phyloP scores from a whole-genome alignment of 2,113 vertebrate species.

The Theristicus caerulescens region DNA sequence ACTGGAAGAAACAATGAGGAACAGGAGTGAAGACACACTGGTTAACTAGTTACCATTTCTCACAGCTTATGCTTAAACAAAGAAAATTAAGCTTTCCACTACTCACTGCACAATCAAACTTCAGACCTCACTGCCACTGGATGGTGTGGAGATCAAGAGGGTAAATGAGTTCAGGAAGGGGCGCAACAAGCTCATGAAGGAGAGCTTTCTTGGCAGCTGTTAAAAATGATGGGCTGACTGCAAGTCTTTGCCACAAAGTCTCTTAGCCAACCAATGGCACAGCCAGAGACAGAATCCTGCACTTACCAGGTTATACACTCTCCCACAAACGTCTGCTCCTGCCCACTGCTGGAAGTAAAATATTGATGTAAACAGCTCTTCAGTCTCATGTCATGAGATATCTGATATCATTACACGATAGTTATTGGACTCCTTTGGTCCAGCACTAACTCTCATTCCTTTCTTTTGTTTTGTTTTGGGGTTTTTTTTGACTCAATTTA shows the following conservation, averaged over 20 bases:
- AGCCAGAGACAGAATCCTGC: background rate
- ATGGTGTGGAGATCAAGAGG: background rate
- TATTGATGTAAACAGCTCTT: background rate
- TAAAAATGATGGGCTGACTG: background rate
- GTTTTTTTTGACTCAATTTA: background rate
- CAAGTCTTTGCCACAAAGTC: background rate
- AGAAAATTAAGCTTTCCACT: background rate
- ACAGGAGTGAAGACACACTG: background rate
- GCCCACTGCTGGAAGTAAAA: background rate
- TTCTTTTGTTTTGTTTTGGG: background rate
- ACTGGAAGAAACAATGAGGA: background rate
- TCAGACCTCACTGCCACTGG: background rate
- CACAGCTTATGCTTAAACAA: background rate
- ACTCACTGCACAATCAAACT: background rate
- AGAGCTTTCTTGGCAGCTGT: background rate
- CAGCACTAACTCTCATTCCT: background rate
- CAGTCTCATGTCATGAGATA: background rate
- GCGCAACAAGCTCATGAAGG: background rate
- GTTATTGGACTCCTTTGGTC: background rate
- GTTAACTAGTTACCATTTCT: background rate
- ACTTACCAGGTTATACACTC: background rate
- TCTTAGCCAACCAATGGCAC: background rate
- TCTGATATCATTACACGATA: background rate
- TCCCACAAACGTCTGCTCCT: background rate
- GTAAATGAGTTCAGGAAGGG: background rate